These are phyloP conservation scores for Leucania comma DNA, from an alignment of 2,888 invertebrate species.

Conservation along the genomic window DNA sequence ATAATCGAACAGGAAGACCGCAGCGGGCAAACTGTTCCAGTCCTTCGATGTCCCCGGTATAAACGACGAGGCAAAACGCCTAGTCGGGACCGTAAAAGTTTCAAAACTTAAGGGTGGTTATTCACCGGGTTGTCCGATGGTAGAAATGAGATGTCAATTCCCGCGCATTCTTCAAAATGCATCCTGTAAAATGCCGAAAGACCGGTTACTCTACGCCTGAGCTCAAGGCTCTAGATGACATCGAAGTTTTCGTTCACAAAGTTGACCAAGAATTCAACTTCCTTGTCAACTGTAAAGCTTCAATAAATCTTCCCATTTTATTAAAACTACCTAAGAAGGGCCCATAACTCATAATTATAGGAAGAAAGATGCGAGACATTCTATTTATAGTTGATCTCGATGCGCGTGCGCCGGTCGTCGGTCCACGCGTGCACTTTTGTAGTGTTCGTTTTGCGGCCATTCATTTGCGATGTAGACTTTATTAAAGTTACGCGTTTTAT, in stretches of 20 bases:
- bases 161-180: too few relatives aligned
- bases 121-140: too few relatives aligned
- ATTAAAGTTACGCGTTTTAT: constrained; percentile 31
- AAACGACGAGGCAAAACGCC: too few relatives aligned
- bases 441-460: constrained; percentile 46
- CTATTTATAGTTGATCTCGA: constrained; percentile 52
- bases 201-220: too few relatives aligned
- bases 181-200: too few relatives aligned
- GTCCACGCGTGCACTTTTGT: constrained; percentile 39
- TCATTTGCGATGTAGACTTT: constrained; percentile 39
- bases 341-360: constrained; percentile 52
- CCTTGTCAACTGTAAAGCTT: not conserved
- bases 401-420: constrained; percentile 26
- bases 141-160: too few relatives aligned
- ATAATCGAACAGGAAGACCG: too few relatives aligned
- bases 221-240: too few relatives aligned
- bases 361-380: constrained; percentile 48
- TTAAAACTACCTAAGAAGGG: not conserved
- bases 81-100: too few relatives aligned
- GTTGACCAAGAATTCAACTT: not conserved
- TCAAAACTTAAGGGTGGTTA: too few relatives aligned
- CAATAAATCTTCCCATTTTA: constrained; percentile 11
- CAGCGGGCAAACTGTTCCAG: too few relatives aligned
- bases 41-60: too few relatives aligned
- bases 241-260: not conserved